phyloP scores from a whole-genome alignment of 2,797 vertebrate species.

The Malacoraja senta region DNA sequence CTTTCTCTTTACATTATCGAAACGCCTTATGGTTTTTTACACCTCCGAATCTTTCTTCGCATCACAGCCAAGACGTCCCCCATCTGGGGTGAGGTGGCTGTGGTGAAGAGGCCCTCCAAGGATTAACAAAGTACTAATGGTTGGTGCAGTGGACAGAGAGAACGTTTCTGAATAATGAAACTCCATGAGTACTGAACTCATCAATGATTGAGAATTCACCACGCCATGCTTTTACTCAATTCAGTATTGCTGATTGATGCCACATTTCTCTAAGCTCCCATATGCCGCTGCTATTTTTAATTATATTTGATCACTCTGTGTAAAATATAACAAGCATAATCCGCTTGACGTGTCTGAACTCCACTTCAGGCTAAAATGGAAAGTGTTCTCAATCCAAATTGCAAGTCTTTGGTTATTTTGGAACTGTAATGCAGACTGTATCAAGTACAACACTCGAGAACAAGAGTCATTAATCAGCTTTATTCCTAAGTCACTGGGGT shows the following conservation, averaged over 20 bases:
- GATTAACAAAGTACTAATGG: neutral
- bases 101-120: neutral
- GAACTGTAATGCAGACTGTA: constrained; percentile 3
- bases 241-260: neutral
- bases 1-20: too few species aligned
- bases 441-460: constrained; percentile 8
- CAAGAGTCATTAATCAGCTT: constrained; percentile 34
- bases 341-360: neutral
- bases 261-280: neutral
- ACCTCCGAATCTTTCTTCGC: neutral
- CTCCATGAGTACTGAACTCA: neutral
- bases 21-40: too few species aligned
- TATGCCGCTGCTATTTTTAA: neutral
- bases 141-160: neutral
- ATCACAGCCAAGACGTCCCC: neutral
- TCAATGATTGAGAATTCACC: neutral
- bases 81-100: neutral
- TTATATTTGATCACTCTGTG: neutral
- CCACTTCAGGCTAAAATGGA: neutral
- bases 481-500: constrained; percentile 37
- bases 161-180: neutral
- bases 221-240: neutral
- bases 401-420: neutral
- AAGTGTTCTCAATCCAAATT: constrained; percentile 15
- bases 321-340: neutral